phyloP scores from a whole-genome alignment of 2,888 invertebrate species.

The Erebia epiphron region DNA sequence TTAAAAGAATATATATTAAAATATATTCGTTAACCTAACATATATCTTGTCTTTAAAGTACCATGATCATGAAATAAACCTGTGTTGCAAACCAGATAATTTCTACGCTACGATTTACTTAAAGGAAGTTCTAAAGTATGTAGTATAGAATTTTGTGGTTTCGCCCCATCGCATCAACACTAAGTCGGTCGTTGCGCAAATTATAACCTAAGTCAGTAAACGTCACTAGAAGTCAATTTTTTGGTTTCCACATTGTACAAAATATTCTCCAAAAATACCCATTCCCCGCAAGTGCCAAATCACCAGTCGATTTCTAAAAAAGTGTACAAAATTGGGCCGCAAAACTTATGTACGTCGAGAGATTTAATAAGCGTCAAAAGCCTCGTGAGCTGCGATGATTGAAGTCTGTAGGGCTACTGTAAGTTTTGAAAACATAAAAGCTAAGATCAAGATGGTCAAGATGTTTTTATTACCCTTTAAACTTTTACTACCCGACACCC shows the following conservation, averaged over 20 bases:
- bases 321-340: conserved; percentile 40
- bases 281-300: conserved; percentile 39
- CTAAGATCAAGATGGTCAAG: no score
- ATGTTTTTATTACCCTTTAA: no score
- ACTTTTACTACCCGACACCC: no score
- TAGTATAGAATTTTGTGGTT: not conserved
- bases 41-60: no score
- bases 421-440: no score
- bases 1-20: no score
- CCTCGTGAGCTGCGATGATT: conserved; percentile 42
- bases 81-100: no score
- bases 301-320: conserved; percentile 30
- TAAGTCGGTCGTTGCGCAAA: conserved; percentile 35
- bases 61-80: no score
- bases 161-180: conserved; percentile 6
- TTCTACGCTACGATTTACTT: no score
- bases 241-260: conserved; percentile 74
- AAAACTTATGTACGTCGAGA: conserved; percentile 26
- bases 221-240: conserved; percentile 65
- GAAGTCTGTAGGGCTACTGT: conserved; percentile 5
- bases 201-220: conserved; percentile 43
- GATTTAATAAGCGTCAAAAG: conserved; percentile 47
- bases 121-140: not conserved
- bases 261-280: conserved; percentile 67
- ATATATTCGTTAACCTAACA: no score